Evolutionary conservation across 1,140 invertebrate genomes (phyloP).

Genomic region (Caenorhabditis latens): DNA sequence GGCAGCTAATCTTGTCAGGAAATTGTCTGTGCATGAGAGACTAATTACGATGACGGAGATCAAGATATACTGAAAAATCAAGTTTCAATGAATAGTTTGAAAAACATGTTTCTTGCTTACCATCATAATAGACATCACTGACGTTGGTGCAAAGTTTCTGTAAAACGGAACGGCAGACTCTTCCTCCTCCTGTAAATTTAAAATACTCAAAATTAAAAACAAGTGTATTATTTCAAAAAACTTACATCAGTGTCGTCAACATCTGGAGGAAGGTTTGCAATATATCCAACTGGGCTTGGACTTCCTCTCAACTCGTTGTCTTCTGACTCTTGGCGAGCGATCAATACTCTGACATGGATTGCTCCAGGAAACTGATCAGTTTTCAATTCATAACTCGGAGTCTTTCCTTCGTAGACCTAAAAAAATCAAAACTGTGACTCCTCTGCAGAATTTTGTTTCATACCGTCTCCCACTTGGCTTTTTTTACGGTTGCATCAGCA

Average conservation of each 20-base stretch:
- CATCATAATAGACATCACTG: too few species aligned
- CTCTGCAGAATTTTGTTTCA: not conserved
- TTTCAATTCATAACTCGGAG: not conserved
- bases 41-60: too few species aligned
- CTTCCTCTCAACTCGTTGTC: conserved; percentile 2
- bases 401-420: conserved; percentile 2
- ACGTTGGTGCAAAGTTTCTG: too few species aligned
- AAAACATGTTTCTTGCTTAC: too few species aligned
- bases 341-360: conserved; percentile 8
- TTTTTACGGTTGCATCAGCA: not conserved
- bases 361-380: not conserved
- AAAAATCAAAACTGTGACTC: not conserved
- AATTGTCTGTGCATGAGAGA: too few species aligned
- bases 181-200: too few species aligned
- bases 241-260: not conserved
- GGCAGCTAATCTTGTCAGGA: too few species aligned
- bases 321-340: not conserved
- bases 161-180: too few species aligned
- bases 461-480: not conserved
- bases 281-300: conserved; percentile 38
- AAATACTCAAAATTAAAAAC: too few species aligned
- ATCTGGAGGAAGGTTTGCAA: not conserved
- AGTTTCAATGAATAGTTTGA: too few species aligned
- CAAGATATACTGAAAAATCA: too few species aligned
- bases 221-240: too few species aligned